phyloP scores from a whole-genome alignment of 2,113 vertebrate genomes.

The Athene noctua region DNA sequence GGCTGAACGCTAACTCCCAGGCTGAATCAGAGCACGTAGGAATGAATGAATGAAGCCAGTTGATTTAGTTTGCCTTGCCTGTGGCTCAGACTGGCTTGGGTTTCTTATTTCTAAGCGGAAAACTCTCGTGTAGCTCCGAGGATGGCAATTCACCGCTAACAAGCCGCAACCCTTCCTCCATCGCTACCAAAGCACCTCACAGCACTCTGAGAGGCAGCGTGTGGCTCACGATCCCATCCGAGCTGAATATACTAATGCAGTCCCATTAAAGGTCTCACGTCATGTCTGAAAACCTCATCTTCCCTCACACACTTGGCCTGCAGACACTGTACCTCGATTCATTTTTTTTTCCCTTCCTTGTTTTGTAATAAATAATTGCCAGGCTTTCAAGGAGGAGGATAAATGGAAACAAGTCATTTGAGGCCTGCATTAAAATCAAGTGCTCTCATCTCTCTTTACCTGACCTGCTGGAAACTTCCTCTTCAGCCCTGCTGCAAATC shows the following conservation, averaged over 20 bases:
- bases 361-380: constrained; percentile 24
- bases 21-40: not conserved
- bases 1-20: not conserved
- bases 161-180: not conserved
- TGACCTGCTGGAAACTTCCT: constrained; percentile 29
- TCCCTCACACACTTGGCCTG: not conserved
- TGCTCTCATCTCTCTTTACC: not conserved
- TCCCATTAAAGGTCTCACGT: not conserved
- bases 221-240: not conserved
- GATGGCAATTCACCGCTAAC: not conserved
- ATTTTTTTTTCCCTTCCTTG: not conserved
- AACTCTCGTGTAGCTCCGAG: not conserved
- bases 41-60: not conserved
- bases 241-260: not conserved
- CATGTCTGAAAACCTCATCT: not conserved
- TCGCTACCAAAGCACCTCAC: not conserved
- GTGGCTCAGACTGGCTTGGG: not conserved
- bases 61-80: not conserved
- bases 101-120: not conserved
- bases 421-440: not conserved
- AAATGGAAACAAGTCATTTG: constrained; percentile 1
- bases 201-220: not conserved
- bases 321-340: not conserved
- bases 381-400: not conserved
- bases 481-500: not conserved